Conservation (phyloP, 2,797 vertebrate species). For the Eurystomus glaucurus region DNA sequence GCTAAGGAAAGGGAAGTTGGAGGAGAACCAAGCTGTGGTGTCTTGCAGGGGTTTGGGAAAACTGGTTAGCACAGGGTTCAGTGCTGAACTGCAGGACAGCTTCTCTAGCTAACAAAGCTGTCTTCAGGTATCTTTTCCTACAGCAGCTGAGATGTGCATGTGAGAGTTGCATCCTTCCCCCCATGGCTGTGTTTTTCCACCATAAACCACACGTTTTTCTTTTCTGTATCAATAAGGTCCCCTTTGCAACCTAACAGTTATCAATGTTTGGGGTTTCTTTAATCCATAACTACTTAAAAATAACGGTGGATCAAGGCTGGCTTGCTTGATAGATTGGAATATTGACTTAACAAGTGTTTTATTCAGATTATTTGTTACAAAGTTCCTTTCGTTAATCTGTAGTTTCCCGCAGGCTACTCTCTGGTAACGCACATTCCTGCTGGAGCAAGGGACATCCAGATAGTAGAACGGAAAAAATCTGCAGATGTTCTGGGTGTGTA, state of each 20-base stretch:
- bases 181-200: background rate
- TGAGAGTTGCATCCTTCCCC: background rate
- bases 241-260: background rate
- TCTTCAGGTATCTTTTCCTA: background rate
- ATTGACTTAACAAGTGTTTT: background rate
- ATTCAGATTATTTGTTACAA: background rate
- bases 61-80: rapidly evolving
- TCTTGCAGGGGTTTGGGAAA: background rate
- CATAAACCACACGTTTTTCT: background rate
- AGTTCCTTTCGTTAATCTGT: background rate
- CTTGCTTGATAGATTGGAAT: background rate
- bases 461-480: slow-evolving; percentile 96
- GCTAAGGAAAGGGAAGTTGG: background rate
- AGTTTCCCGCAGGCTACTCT: slow-evolving; percentile 89
- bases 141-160: background rate
- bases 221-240: background rate
- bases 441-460: slow-evolving; percentile 96
- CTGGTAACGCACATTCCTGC: slow-evolving; percentile 96
- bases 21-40: background rate
- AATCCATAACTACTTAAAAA: background rate
- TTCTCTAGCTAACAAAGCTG: background rate
- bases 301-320: background rate
- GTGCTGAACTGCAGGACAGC: background rate
- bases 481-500: slow-evolving; percentile 93
- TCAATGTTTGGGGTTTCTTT: background rate